Base-by-base conservation (phyloP, 2,888 invertebrate species). In the Orthosia cruda region DNA sequence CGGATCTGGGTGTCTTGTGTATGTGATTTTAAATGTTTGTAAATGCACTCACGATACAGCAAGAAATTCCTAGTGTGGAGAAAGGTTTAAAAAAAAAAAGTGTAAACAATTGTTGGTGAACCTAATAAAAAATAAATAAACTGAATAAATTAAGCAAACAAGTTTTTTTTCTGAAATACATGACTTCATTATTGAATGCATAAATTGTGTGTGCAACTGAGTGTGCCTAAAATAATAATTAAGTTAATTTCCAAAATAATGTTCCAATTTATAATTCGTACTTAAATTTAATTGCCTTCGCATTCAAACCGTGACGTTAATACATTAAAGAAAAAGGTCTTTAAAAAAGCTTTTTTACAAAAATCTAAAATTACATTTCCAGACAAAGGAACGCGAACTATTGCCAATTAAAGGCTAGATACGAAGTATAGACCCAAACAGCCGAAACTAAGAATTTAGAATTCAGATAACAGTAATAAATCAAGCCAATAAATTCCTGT, bases 401-500 rank as follows among this genome's bases (percentile, higher is more conserved):
- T 58, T 47, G 52, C 54, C 71, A 82, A 82, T 80, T 64, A 71
- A 77, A 57, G 58, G 55, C 47, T 64, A 55, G 63, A 40, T 26
- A 47, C 16, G 23, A 80, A 67, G 15, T 82, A 71, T 61, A 83
- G 57, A 63, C 71, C 57, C 58, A 15, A 82, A 69, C 32, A 80
- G 47, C 65, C 54, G 58, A 66, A 72, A 73, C 79, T 73, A 62
- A 64, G 49, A 71, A 64, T 77, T 88, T 84, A 72, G 49, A 71
- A 64, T 77, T 88, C 84, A 72, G 83, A 88, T 88, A 84, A 78
- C 57, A 80, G 81, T 87, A 84, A 90, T 92, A 91, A 92, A 90
- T 91, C 88, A 86, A 74, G 78, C 85, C 85, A 88, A 90, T 89
- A 91, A 89, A 91, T 89, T 89, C 26, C 65, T 88, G 88, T 90